Evolutionary conservation across 2,797 vertebrate species (phyloP).

Genomic region (Catostomus latipinnis): DNA sequence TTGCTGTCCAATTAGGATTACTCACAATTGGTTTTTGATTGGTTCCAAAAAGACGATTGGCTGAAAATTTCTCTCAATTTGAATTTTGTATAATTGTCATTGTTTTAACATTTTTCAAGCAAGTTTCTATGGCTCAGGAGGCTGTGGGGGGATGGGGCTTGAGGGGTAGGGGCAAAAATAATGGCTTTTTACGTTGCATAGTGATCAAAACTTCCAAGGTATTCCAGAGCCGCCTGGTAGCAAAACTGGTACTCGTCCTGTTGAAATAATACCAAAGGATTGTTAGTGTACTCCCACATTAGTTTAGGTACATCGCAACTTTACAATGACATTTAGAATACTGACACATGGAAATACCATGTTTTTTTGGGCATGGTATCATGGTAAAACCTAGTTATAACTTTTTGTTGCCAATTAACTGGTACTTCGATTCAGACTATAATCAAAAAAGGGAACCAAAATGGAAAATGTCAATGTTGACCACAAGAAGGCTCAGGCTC

Average conservation of each 20-base stretch:
- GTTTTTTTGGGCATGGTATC: too few species aligned
- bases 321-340: neutral
- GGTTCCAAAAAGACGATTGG: constrained; percentile 61
- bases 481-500: constrained; percentile 23
- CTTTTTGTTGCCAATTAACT: too few species aligned
- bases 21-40: constrained; percentile 43
- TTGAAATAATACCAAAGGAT: constrained; percentile 12
- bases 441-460: too few species aligned
- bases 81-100: constrained; percentile 54
- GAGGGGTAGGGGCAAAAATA: constrained; percentile 69
- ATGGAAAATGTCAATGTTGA: too few species aligned
- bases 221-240: constrained; percentile 97
- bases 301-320: neutral
- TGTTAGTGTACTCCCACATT: constrained; percentile 8
- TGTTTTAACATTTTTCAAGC: constrained; percentile 78
- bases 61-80: constrained; percentile 61
- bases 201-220: constrained; percentile 99
- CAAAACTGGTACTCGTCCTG: constrained; percentile 99
- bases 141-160: constrained; percentile 77
- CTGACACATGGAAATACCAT: too few species aligned
- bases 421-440: too few species aligned
- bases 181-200: constrained; percentile 99
- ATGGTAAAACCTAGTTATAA: too few species aligned
- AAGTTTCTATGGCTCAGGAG: constrained; percentile 88
- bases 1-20: constrained; percentile 71